These are phyloP conservation scores for Microplitis manilae DNA, from an alignment of 2,888 invertebrate species.

Conservation along the genomic window DNA sequence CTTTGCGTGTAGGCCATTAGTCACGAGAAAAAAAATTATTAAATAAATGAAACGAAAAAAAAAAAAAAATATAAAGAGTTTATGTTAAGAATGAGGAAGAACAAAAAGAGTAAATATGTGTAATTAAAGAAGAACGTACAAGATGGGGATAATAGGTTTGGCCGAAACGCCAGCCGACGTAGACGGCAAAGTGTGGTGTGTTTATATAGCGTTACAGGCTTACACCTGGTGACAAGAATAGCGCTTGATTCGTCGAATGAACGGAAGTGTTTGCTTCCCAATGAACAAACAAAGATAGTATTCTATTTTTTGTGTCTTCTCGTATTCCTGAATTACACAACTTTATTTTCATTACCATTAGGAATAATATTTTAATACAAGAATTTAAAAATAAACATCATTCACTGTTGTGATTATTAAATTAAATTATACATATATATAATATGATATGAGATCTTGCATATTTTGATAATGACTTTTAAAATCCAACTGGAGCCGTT, in stretches of 20 bases:
- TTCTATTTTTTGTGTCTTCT: constrained; percentile 19
- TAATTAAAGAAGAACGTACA: constrained; percentile 32
- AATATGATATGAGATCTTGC: neutral
- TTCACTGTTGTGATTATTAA: neutral
- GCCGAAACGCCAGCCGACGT: constrained; percentile 33
- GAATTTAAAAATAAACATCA: neutral
- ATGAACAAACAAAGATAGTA: constrained; percentile 44
- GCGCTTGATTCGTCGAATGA: constrained; percentile 55
- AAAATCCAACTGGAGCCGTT: neutral
- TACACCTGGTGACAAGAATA: constrained; percentile 68
- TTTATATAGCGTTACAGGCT: constrained; percentile 66
- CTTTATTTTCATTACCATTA: neutral
- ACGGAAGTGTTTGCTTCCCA: constrained; percentile 47
- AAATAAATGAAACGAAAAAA: constrained; percentile 24
- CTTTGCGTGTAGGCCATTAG: constrained; percentile 37
- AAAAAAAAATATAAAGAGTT: constrained; percentile 28
- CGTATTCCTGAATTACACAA: constrained; percentile 15
- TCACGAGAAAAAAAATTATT: constrained; percentile 47
- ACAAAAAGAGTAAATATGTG: constrained; percentile 34
- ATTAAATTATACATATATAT: neutral
- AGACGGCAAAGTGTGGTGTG: constrained; percentile 57
- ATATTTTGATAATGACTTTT: neutral
- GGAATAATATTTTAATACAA: neutral
- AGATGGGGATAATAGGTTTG: constrained; percentile 42
- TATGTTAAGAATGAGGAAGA: constrained; percentile 21